phyloP scores from a whole-genome alignment of 2,797 vertebrate species.

The Gallinago stenura region DNA sequence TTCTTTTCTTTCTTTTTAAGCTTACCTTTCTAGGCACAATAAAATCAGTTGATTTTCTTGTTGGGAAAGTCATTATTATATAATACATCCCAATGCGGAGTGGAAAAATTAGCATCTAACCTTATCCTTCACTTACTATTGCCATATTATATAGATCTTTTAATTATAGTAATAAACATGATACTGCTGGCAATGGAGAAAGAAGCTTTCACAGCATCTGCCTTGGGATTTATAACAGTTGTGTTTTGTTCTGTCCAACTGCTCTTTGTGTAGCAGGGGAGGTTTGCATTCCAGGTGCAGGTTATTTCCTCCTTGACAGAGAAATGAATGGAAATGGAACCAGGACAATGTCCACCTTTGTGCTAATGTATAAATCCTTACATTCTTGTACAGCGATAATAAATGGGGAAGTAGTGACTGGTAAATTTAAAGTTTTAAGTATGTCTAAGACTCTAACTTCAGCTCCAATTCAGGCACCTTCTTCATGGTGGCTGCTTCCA shows the following conservation, averaged over 20 bases:
- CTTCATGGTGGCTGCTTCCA: neutral
- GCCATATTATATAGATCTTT: neutral
- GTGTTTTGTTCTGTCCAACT: constrained; percentile 9
- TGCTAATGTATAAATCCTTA: neutral
- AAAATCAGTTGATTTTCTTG: neutral
- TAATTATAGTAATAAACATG: neutral
- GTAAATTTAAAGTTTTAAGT: constrained; percentile 11
- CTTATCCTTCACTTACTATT: neutral
- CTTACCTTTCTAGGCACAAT: neutral
- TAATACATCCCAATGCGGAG: neutral
- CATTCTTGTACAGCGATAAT: neutral
- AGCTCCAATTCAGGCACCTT: neutral
- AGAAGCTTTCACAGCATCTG: neutral
- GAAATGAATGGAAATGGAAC: constrained; percentile 30
- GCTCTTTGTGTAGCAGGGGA: neutral
- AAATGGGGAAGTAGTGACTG: neutral
- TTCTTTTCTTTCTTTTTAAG: neutral
- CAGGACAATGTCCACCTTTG: neutral
- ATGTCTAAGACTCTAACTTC: neutral
- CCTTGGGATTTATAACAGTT: constrained; percentile 27
- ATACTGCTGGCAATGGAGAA: neutral
- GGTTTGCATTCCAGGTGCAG: constrained; percentile 31
- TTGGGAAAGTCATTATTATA: neutral
- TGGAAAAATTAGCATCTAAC: neutral
- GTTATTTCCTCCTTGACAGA: constrained; percentile 39